phyloP scores from a whole-genome alignment of 92 coral and sea anemone genomes.

The Zoanthus sansibaricus region DNA sequence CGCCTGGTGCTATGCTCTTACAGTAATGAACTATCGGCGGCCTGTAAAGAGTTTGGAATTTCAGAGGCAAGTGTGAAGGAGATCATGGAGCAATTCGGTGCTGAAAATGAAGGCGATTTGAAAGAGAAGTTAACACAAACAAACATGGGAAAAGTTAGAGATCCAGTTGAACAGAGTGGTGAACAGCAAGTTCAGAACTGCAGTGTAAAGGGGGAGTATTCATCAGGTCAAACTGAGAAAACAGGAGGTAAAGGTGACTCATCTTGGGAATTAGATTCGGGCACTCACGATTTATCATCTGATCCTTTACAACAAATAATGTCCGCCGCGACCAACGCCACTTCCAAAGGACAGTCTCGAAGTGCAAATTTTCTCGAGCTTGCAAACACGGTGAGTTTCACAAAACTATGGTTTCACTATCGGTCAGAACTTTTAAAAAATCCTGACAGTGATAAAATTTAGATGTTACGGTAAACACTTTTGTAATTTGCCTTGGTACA shows the following conservation, averaged over 20 bases:
- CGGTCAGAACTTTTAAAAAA: not conserved
- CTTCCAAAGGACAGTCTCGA: slow-evolving; percentile 82
- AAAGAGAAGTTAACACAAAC: slow-evolving; percentile 49
- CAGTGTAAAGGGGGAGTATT: slow-evolving; percentile 52
- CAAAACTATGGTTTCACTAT: not conserved
- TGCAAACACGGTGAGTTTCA: slow-evolving; percentile 95
- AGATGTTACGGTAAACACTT: slow-evolving; percentile 4
- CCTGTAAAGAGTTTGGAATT: slow-evolving; percentile 72
- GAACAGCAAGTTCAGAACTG: slow-evolving; percentile 45
- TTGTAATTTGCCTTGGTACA: not conserved
- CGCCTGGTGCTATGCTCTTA: slow-evolving; percentile 50
- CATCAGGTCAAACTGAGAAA: slow-evolving; percentile 67
- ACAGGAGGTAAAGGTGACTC: slow-evolving; percentile 66
- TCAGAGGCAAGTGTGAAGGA: slow-evolving; percentile 72
- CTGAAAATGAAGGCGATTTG: slow-evolving; percentile 45
- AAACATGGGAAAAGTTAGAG: slow-evolving; percentile 20
- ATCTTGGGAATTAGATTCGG: slow-evolving; percentile 87
- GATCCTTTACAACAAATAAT: slow-evolving; percentile 88
- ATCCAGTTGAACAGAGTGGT: not conserved
- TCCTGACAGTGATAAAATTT: slow-evolving; percentile 20
- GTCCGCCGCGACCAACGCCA: slow-evolving; percentile 75
- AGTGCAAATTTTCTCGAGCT: slow-evolving; percentile 93
- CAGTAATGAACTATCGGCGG: slow-evolving; percentile 74
- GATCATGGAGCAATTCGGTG: slow-evolving; percentile 74
- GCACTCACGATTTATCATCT: slow-evolving; percentile 75